Evolutionary conservation across 2,113 vertebrate genomes (phyloP), one percentile per base, ranked within the genome.

Genomic region (Clinocottus analis): DNA sequence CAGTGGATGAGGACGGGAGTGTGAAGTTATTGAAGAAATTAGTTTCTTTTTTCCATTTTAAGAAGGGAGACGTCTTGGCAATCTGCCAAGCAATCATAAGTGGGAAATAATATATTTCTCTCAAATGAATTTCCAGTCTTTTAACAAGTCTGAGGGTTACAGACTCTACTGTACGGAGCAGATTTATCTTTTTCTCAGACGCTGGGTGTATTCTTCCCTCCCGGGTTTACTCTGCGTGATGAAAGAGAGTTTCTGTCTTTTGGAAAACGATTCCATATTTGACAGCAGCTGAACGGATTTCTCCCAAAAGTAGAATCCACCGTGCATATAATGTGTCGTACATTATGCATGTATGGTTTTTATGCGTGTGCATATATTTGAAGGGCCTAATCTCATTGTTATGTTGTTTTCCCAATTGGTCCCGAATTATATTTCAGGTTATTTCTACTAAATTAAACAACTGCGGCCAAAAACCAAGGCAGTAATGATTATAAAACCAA

Each of bases 181-280:
- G 62, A 60, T 64, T 31, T 2, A 63, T 79, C 0, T 45, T 1
- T n/a, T 23, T 29, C 27, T 63, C 25, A 51, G 59, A 13, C 33
- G 2, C 27, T 17, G 58, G 35, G 3, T 25, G 9, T 33, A 12
- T 69, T 49, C 64, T 76, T 45, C 31, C 39, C 59, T 41, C 45
- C 65, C 1, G 61, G 70, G 58, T 74, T 55, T 19, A 73, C 77
- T 84, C 79, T 63, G 29, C 12, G 14, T 47, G 67, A 76, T 75
- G 17, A 73, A 55, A 39, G 65, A 64, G 59, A 47, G 1, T 68
- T 82, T 85, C 75, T 79, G 67, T 85, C 59, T 82, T 63, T 39
- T 47, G 43, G 25, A 23, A 63, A 27, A 7, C n/a, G 6, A 41
- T 65, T 66, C 74, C 41, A 6, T 16, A 27, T 84, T 55, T 64